A percentile compares a stretch with the other conserved stretches of the same genome.
phyloP scores from a whole-genome alignment of 2,797 vertebrate genomes.

The Corythornis leucogaster region DNA sequence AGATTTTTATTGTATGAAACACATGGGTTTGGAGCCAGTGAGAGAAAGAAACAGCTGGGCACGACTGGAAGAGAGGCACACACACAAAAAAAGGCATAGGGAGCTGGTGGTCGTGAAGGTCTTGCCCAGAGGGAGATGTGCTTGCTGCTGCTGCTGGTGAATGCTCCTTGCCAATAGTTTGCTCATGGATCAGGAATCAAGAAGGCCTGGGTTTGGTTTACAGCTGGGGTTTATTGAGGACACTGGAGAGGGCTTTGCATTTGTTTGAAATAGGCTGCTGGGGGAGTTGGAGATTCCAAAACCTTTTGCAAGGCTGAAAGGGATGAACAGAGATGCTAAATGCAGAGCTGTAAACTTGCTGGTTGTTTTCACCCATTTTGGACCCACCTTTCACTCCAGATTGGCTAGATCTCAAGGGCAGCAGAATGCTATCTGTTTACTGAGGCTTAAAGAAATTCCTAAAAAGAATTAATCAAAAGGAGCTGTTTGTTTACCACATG shows the following conservation, averaged over 20 bases:
- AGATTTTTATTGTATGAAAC: slow-evolving; percentile 64
- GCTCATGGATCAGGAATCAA: slow-evolving; percentile 20
- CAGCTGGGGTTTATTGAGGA: background rate
- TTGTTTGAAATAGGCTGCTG: slow-evolving; percentile 34
- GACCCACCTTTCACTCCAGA: background rate
- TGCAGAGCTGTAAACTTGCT: background rate
- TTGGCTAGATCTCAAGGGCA: background rate
- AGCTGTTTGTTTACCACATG: background rate
- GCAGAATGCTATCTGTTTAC: background rate
- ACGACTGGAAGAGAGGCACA: background rate
- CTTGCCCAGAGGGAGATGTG: background rate
- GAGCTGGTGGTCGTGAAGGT: background rate
- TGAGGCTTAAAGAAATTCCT: background rate
- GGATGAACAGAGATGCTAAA: slow-evolving; percentile 43
- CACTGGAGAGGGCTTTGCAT: background rate
- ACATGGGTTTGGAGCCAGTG: slow-evolving; percentile 34
- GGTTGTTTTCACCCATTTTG: background rate
- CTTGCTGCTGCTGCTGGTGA: background rate
- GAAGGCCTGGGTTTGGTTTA: slow-evolving; percentile 9
- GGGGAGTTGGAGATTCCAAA: slow-evolving; percentile 35
- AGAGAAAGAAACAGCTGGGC: slow-evolving; percentile 47
- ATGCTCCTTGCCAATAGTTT: background rate
- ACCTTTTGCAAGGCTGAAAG: background rate
- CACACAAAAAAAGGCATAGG: background rate
- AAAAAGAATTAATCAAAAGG: background rate